phyloP scores from a whole-genome alignment of 2,888 invertebrate species.

The Cephalotes varians region DNA sequence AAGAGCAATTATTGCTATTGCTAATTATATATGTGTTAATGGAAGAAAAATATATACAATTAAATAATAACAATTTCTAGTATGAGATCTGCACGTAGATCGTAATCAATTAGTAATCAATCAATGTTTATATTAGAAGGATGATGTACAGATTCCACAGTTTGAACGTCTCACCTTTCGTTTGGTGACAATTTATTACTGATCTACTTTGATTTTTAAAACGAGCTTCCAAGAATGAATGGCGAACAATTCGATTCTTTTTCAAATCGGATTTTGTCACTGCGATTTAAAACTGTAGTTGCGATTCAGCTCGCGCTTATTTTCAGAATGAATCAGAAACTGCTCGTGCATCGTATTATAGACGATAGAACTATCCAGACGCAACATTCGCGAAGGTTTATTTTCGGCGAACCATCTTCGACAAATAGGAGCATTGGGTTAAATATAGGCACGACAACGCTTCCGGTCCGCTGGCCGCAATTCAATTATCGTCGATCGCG shows the following conservation, averaged over 20 bases:
- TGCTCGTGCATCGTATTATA: constrained; percentile 72
- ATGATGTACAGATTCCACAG: not conserved
- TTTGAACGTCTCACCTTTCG: not conserved
- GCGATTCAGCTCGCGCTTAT: not conserved
- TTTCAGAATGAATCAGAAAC: constrained; percentile 32
- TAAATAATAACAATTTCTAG: not conserved
- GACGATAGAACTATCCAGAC: constrained; percentile 77
- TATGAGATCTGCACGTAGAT: no score
- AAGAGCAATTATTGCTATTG: no score
- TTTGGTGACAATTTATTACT: not conserved
- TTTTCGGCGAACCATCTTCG: constrained; percentile 71
- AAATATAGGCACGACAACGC: constrained; percentile 60
- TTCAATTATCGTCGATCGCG: not conserved
- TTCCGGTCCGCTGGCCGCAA: not conserved
- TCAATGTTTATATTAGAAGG: no score
- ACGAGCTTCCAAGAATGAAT: not conserved
- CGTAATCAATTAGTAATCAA: no score
- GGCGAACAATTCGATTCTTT: not conserved
- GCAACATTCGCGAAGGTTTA: constrained; percentile 77
- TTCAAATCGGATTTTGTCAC: not conserved
- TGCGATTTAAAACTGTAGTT: not conserved
- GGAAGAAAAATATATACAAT: not conserved
- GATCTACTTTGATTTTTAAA: not conserved
- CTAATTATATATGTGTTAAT: no score
- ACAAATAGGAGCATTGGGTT: constrained; percentile 54